Evolutionary conservation across 2,797 vertebrate species (phyloP).

Genomic region (Pristis pectinata): DNA sequence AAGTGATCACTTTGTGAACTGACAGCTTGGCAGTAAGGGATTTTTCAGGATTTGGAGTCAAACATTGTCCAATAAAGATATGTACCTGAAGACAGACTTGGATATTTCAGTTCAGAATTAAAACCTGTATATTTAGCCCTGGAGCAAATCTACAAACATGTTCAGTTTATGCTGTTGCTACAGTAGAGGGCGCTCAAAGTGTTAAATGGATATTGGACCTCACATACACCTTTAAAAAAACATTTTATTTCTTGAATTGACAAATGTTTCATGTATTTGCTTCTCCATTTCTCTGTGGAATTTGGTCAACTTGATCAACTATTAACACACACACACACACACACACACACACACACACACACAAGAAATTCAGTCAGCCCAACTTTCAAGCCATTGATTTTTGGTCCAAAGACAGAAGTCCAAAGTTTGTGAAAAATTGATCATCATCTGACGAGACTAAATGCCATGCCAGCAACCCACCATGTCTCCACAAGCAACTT

Average conservation of each 20-base stretch:
- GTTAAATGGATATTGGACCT: conserved; percentile 4
- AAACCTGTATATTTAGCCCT: background rate
- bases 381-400: background rate
- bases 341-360: no score
- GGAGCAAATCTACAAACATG: background rate
- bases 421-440: background rate
- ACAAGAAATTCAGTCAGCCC: background rate
- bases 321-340: no score
- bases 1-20: background rate
- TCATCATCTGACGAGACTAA: background rate
- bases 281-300: background rate
- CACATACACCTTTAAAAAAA: background rate
- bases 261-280: background rate
- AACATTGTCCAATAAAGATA: background rate
- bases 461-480: background rate
- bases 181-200: conserved; percentile 20
- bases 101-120: background rate
- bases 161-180: conserved; percentile 5
- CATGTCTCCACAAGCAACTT: background rate
- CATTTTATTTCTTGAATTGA: background rate
- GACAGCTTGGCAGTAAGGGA: background rate
- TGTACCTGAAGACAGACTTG: no score
- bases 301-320: background rate
- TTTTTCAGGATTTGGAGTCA: background rate
- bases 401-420: background rate